A percentile compares a stretch with the other conserved stretches of the same genome.
Conservation (phyloP, 92 coral and sea anemone species). For the Chrysogorgia sp. region DNA sequence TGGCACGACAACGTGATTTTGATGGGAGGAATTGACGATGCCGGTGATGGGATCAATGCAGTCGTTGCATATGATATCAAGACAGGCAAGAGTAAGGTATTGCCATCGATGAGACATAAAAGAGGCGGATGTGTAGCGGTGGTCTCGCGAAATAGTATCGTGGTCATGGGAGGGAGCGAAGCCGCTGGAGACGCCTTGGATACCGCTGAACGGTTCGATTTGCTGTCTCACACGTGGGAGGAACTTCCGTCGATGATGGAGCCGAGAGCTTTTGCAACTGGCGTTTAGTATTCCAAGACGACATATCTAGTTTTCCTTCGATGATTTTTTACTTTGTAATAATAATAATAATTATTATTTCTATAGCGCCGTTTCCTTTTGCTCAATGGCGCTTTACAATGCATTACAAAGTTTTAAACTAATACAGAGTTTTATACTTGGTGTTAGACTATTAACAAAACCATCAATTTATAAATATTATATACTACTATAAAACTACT, state of each 20-base stretch:
- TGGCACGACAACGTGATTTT: conserved; percentile 25
- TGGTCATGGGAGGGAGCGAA: conserved; percentile 21
- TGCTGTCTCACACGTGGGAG: conserved; percentile 15
- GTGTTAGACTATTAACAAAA: too few relatives aligned
- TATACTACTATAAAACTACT: too few relatives aligned
- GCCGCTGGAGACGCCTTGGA: not conserved
- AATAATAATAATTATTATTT: too few relatives aligned
- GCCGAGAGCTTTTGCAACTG: conserved; percentile 11
- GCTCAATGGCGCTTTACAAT: too few relatives aligned
- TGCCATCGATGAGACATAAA: conserved; percentile 18
- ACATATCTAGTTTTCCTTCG: too few relatives aligned
- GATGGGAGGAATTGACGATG: conserved; percentile 21
- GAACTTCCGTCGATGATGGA: conserved; percentile 17
- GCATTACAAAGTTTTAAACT: too few relatives aligned
- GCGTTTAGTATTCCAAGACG: not conserved
- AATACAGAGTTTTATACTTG: too few relatives aligned
- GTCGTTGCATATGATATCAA: conserved; percentile 23
- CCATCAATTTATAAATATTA: too few relatives aligned
- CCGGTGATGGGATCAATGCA: conserved; percentile 3
- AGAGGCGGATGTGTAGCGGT: conserved; percentile 24
- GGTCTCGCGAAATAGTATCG: not conserved
- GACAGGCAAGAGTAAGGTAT: not conserved
- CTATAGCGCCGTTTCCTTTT: too few relatives aligned
- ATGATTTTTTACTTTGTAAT: too few relatives aligned
- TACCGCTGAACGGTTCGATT: conserved; percentile 9